Evolutionary conservation across 2,797 vertebrate species (phyloP).

Genomic region (Crax fasciolata): DNA sequence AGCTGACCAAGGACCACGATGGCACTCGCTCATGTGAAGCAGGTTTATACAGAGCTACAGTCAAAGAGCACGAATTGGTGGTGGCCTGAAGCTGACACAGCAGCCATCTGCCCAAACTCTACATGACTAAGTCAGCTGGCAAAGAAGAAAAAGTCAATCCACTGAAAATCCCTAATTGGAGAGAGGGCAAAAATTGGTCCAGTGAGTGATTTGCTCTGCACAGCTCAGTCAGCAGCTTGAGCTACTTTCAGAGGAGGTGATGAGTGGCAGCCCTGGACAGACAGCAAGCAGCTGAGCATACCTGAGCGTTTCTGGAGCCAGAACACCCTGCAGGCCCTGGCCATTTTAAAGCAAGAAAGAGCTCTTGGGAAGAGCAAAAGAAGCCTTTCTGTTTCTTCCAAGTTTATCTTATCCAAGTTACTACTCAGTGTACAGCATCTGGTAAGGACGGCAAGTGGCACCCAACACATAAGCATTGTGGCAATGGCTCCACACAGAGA

Average conservation of each 20-base stretch:
- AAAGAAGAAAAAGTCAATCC: not conserved
- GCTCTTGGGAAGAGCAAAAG: not conserved
- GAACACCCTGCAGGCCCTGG: rapidly evolving
- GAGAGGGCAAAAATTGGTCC: rapidly evolving
- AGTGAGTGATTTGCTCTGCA: rapidly evolving
- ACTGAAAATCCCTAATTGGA: not conserved
- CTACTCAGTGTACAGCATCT: not conserved
- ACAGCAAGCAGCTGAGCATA: not conserved
- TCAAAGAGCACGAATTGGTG: not conserved
- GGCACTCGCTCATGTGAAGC: not conserved
- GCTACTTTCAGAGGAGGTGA: not conserved
- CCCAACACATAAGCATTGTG: not conserved
- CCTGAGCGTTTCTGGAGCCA: not conserved
- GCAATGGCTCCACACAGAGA: not conserved
- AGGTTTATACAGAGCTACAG: not conserved
- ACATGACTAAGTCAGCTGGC: not conserved
- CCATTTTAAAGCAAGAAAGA: not conserved
- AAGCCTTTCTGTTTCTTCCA: not conserved
- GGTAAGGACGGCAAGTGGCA: not conserved
- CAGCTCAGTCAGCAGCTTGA: not conserved
- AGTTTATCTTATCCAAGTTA: not conserved
- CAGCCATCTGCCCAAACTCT: not conserved
- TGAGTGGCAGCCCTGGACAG: too few relatives aligned
- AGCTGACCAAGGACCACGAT: not conserved
- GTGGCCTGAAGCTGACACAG: not conserved